Evolutionary conservation across 1,140 invertebrate genomes (phyloP).

Genomic region (Aleiodes sp.): DNA sequence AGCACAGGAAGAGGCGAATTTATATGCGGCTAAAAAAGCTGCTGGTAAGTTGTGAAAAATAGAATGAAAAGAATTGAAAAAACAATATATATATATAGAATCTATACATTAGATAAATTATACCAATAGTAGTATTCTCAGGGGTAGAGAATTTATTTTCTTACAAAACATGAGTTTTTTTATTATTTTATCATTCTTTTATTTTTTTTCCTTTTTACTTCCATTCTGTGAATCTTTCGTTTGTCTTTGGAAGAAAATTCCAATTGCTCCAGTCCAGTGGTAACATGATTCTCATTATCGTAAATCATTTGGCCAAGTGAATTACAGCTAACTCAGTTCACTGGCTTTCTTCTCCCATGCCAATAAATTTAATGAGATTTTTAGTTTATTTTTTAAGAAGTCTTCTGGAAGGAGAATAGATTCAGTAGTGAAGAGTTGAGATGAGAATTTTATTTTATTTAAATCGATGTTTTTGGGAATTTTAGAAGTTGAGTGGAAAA

Average conservation of each 20-base stretch:
- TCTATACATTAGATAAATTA: not conserved
- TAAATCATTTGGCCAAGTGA: conserved; percentile 60
- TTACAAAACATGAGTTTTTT: conserved; percentile 1
- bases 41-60: conserved; percentile 74
- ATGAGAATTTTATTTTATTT: not conserved
- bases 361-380: conserved; percentile 55
- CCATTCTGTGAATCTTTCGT: conserved; percentile 25
- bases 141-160: conserved; percentile 27
- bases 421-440: not conserved
- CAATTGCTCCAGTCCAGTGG: conserved; percentile 33
- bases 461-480: too few species aligned
- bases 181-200: conserved; percentile 20
- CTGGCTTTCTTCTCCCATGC: conserved; percentile 38
- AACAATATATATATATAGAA: not conserved
- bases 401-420: not conserved
- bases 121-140: conserved; percentile 7
- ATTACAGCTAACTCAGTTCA: conserved; percentile 57
- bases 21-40: conserved; percentile 99
- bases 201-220: conserved; percentile 1
- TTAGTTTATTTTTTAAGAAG: conserved; percentile 21
- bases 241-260: conserved; percentile 21
- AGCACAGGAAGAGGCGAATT: conserved; percentile 98
- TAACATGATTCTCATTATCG: conserved; percentile 54
- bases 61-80: not conserved
- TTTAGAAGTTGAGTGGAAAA: too few species aligned